Evolutionary conservation across 2,113 vertebrate genomes (phyloP).

Genomic region (Triplophysa siluroides): DNA sequence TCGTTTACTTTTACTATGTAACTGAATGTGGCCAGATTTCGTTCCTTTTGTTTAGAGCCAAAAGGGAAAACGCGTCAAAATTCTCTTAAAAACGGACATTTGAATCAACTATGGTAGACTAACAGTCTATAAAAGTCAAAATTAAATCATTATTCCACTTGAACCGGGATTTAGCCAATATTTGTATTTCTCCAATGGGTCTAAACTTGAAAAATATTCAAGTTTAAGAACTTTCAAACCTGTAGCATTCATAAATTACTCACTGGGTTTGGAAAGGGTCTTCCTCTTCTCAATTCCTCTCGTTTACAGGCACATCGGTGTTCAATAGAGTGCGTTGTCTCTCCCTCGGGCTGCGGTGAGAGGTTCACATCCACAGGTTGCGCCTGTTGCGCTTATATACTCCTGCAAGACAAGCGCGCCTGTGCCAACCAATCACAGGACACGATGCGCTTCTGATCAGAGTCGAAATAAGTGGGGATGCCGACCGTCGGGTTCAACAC

Average conservation of each 20-base stretch:
- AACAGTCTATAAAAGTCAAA: no score
- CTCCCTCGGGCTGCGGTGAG: neutral
- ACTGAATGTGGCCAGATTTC: no score
- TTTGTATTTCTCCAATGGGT: no score
- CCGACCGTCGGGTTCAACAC: neutral
- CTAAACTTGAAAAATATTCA: no score
- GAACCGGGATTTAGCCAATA: neutral
- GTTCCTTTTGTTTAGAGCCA: no score
- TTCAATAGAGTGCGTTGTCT: neutral
- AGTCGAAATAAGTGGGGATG: neutral
- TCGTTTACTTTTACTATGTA: no score
- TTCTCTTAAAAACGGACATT: no score
- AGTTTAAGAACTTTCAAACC: slow-evolving; percentile 24
- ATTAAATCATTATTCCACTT: neutral
- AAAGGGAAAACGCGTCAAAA: no score
- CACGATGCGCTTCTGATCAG: neutral
- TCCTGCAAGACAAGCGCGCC: slow-evolving; percentile 5
- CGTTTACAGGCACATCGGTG: neutral
- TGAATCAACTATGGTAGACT: no score
- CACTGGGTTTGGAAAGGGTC: neutral
- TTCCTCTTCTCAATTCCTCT: slow-evolving; percentile 13
- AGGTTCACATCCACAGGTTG: neutral
- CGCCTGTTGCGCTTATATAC: slow-evolving; percentile 41
- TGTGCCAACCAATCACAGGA: slow-evolving; percentile 33
- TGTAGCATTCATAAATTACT: slow-evolving; percentile 11